phyloP scores from a whole-genome alignment of 2,113 vertebrate species.

The Azemiops feae region DNA sequence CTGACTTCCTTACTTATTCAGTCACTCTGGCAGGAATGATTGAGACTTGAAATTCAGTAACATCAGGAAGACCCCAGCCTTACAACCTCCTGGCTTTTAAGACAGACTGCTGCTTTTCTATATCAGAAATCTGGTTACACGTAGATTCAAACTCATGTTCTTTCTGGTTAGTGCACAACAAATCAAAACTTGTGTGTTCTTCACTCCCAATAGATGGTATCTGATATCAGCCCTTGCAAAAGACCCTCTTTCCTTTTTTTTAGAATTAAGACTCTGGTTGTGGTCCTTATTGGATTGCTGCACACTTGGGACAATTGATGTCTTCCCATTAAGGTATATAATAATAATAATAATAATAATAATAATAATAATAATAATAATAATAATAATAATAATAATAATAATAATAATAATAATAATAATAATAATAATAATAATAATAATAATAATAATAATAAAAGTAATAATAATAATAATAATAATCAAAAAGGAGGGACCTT shows the following conservation, averaged over 20 bases:
- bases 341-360: too few species aligned
- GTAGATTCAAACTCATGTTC: not conserved
- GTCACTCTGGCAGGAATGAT: not conserved
- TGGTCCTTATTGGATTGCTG: not conserved
- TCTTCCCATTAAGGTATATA: not conserved
- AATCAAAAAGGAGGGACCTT: too few species aligned
- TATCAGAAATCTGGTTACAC: not conserved
- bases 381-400: too few species aligned
- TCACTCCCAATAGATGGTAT: not conserved
- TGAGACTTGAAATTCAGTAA: not conserved
- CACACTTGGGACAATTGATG: not conserved
- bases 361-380: too few species aligned
- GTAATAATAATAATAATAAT: too few species aligned
- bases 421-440: too few species aligned
- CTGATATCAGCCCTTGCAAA: not conserved
- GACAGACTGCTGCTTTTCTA: not conserved
- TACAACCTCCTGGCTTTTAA: not conserved
- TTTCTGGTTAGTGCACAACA: not conserved
- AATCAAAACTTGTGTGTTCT: not conserved
- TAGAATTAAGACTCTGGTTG: not conserved
- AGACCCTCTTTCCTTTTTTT: not conserved
- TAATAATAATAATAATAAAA: too few species aligned
- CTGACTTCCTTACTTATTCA: not conserved
- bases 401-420: too few species aligned
- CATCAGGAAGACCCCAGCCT: not conserved